Conservation (phyloP, 1,140 invertebrate genomes). For the Lordiphosa collinella region DNA sequence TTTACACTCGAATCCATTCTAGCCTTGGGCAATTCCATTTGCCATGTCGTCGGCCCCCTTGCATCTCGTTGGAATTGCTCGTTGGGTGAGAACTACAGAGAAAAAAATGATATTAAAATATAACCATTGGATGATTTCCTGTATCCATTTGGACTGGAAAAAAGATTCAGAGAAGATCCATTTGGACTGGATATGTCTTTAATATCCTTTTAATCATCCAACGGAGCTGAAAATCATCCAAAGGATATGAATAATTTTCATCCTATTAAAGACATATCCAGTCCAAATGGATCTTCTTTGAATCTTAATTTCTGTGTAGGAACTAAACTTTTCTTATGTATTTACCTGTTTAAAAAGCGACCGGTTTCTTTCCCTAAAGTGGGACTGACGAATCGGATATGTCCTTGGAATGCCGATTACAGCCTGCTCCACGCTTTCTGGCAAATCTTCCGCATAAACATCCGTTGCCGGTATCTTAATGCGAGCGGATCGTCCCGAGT, state of each 20-base stretch:
- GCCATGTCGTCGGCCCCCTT: constrained; percentile 11
- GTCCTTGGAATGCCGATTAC: constrained; percentile 44
- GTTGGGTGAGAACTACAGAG: constrained; percentile 31
- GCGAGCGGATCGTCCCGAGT: constrained; percentile 4
- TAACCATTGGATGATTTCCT: too few relatives aligned
- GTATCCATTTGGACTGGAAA: too few relatives aligned
- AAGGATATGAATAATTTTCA: too few relatives aligned
- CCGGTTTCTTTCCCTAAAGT: constrained; percentile 69
- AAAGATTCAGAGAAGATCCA: too few relatives aligned
- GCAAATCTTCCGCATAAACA: constrained; percentile 9
- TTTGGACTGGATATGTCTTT: too few relatives aligned
- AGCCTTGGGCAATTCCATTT: not conserved
- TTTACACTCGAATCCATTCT: constrained; percentile 8
- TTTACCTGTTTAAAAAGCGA: constrained; percentile 63
- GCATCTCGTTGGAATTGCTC: constrained; percentile 38
- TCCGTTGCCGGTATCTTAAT: constrained; percentile 18
- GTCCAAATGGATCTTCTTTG: too few relatives aligned
- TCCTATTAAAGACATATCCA: too few relatives aligned
- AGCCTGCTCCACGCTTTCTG: constrained; percentile 17
- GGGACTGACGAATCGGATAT: constrained; percentile 61
- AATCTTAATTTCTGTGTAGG: too few relatives aligned
- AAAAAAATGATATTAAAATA: too few relatives aligned
- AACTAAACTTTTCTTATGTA: constrained; percentile 1
- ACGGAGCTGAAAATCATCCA: too few relatives aligned
- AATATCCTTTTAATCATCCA: too few relatives aligned